These are phyloP conservation scores for Odocoileus hemionus DNA, from an alignment of 2,113 vertebrate genomes.

Conservation along the genomic window DNA sequence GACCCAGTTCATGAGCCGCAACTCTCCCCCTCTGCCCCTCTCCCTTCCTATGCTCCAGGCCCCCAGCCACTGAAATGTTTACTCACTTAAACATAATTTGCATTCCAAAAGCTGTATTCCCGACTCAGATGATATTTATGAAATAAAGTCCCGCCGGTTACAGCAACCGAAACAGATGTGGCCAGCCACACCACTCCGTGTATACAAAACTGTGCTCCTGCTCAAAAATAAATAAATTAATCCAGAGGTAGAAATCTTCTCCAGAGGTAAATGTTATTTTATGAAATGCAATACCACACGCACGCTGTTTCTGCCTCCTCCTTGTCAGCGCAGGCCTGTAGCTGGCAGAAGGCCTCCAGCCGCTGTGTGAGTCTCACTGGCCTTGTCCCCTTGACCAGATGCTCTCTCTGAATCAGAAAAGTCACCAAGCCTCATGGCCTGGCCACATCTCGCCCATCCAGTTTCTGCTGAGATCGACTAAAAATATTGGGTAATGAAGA, in stretches of 20 bases:
- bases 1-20: background rate
- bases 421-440: background rate
- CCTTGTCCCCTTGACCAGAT: background rate
- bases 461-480: conserved; percentile 74
- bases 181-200: background rate
- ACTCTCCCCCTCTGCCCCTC: background rate
- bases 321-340: background rate
- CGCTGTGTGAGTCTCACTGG: background rate
- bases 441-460: conserved; percentile 34
- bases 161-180: conserved; percentile 50
- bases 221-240: conserved; percentile 34
- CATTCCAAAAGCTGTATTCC: conserved; percentile 17
- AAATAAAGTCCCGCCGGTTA: conserved; percentile 41
- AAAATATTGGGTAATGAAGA: conserved; percentile 78
- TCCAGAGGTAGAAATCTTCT: background rate
- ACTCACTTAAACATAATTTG: conserved; percentile 28
- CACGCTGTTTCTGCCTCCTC: background rate
- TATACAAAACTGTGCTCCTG: background rate
- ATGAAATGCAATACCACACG: background rate
- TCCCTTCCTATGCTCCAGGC: background rate
- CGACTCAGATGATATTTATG: conserved; percentile 28
- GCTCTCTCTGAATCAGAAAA: background rate
- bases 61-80: background rate
- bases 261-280: conserved; percentile 62
- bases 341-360: conserved; percentile 22